phyloP scores from a whole-genome alignment of 2,888 invertebrate species.

The Frankliniella intonsa region DNA sequence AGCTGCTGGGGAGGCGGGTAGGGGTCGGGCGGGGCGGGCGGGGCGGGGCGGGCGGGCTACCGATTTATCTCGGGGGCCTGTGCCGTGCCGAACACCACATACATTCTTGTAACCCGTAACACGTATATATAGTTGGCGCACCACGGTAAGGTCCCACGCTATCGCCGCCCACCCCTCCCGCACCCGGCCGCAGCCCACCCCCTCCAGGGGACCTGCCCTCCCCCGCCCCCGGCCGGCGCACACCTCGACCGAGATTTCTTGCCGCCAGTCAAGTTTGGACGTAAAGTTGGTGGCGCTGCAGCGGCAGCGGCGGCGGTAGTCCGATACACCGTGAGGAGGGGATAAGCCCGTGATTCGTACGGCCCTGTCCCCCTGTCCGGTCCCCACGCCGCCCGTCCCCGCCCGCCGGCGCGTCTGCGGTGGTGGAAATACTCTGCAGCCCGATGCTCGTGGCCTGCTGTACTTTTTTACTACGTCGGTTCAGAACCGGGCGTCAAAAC shows the following conservation, averaged over 20 bases:
- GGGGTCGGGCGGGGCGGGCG: background rate
- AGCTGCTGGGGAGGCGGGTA: background rate
- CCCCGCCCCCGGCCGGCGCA: background rate
- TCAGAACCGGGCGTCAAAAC: too few species aligned
- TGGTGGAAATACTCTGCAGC: background rate
- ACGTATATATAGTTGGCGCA: conserved; percentile 26
- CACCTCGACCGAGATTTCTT: background rate
- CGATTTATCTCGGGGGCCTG: conserved; percentile 21
- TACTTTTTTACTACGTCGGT: too few species aligned
- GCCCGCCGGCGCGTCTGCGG: background rate
- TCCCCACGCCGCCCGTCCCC: background rate
- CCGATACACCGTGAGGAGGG: background rate
- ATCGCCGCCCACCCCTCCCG: background rate
- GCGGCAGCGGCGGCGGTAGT: background rate
- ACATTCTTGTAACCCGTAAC: conserved; percentile 23
- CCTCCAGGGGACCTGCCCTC: background rate
- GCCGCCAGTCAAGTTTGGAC: conserved; percentile 21
- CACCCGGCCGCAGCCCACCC: background rate
- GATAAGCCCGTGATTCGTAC: background rate
- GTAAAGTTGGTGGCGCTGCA: background rate
- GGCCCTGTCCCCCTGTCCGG: background rate
- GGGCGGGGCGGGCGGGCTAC: background rate
- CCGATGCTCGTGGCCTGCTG: too few species aligned
- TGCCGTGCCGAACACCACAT: conserved; percentile 22
- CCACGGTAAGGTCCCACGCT: background rate